phyloP scores from a whole-genome alignment of 2,113 vertebrate genomes.

The Atrichornis clamosus region DNA sequence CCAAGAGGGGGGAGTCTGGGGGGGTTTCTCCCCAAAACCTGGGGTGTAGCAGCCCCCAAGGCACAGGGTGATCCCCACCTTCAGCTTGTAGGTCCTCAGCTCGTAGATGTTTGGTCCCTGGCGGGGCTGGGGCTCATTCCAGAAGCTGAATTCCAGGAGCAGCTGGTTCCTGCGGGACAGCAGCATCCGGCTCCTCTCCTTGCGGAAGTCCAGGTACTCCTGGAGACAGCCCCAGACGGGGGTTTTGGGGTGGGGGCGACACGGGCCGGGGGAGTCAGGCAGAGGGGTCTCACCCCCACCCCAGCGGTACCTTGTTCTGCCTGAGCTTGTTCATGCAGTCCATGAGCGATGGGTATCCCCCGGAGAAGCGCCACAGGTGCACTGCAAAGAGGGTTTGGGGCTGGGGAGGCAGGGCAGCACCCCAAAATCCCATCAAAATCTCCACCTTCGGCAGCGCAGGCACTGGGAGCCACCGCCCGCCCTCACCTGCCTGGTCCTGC shows the following conservation, averaged over 20 bases:
- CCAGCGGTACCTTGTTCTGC: slow-evolving; percentile 78
- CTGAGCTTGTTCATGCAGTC: slow-evolving; percentile 89
- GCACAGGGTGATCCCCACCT: slow-evolving; percentile 58
- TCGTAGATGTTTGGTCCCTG: slow-evolving; percentile 90
- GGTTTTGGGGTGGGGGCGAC: accelerated
- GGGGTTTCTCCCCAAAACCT: accelerated
- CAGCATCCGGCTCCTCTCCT: slow-evolving; percentile 90
- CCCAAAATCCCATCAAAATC: neutral
- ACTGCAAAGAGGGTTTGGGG: slow-evolving; percentile 66
- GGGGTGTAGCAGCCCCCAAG: accelerated
- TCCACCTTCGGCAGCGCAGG: accelerated
- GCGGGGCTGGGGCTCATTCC: slow-evolving; percentile 90
- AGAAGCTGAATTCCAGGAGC: slow-evolving; percentile 96
- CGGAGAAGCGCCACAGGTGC: slow-evolving; percentile 93
- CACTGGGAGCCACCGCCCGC: accelerated
- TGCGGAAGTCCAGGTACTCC: slow-evolving; percentile 88
- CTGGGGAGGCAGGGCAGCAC: neutral
- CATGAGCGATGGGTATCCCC: slow-evolving; percentile 90
- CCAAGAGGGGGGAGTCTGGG: neutral
- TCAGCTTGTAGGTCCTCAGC: slow-evolving; percentile 88
- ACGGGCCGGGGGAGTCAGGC: accelerated
- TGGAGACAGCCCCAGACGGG: neutral
- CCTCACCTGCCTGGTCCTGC: slow-evolving; percentile 94
- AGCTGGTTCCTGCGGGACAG: slow-evolving; percentile 90
- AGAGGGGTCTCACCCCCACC: accelerated